phyloP scores from a whole-genome alignment of 1,140 invertebrate genomes.

The Zophobas morio region DNA sequence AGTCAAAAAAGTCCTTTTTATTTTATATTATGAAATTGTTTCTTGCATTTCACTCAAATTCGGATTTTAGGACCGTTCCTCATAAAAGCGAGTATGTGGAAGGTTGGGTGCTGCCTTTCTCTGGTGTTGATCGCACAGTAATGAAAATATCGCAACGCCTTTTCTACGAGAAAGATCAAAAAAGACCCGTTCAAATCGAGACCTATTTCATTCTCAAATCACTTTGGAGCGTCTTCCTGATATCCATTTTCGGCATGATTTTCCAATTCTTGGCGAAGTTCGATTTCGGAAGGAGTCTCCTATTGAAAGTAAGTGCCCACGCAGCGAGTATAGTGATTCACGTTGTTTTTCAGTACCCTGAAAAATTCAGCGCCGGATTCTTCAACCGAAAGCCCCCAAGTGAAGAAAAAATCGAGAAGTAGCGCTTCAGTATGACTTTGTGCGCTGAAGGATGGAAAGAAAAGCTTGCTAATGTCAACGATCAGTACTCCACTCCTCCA shows the following conservation, averaged over 20 bases:
- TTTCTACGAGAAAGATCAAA: slow-evolving; percentile 77
- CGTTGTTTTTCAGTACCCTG: slow-evolving; percentile 69
- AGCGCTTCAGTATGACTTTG: slow-evolving; percentile 78
- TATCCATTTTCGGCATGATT: slow-evolving; percentile 72
- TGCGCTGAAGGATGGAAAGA: slow-evolving; percentile 86
- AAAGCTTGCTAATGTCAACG: slow-evolving; percentile 73
- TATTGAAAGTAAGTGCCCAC: slow-evolving; percentile 31
- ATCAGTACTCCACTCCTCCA: slow-evolving; percentile 74
- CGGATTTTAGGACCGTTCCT: slow-evolving; percentile 70
- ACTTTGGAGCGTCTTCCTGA: slow-evolving; percentile 69
- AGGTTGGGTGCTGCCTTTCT: slow-evolving; percentile 85
- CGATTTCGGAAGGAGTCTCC: slow-evolving; percentile 68
- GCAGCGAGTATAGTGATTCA: too few species aligned
- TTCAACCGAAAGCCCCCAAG: slow-evolving; percentile 79
- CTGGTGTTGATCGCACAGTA: slow-evolving; percentile 85
- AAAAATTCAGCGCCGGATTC: slow-evolving; percentile 80
- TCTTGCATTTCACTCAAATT: background rate
- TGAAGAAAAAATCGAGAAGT: slow-evolving; percentile 74
- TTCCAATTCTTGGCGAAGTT: slow-evolving; percentile 79
- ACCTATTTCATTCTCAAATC: slow-evolving; percentile 74
- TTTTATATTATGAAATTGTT: background rate
- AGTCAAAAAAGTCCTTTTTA: too few species aligned
- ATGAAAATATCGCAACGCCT: slow-evolving; percentile 83
- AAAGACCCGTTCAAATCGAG: slow-evolving; percentile 80
- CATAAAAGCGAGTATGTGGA: slow-evolving; percentile 75